Evolutionary conservation across 2,888 invertebrate genomes (phyloP).

Genomic region (Tromatobia lineatoria): DNA sequence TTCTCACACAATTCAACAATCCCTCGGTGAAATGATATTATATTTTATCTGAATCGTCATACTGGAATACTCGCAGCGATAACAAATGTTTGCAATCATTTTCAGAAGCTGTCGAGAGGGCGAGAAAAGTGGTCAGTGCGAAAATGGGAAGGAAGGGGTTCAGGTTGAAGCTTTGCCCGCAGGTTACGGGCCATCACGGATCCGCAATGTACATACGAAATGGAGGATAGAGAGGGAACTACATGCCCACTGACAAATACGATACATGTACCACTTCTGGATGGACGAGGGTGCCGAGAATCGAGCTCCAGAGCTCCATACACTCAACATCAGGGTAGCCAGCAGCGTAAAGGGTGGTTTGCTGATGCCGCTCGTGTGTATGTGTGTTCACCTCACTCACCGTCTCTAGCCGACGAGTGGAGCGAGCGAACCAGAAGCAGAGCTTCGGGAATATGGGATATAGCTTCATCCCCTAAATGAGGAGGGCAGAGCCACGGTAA

Average conservation of each 20-base stretch:
- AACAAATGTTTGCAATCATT: slow-evolving; percentile 78
- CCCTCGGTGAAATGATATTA: slow-evolving; percentile 1
- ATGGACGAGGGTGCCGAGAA: slow-evolving; percentile 48
- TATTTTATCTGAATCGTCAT: background rate
- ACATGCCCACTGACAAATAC: slow-evolving; percentile 78
- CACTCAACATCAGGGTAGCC: slow-evolving; percentile 19
- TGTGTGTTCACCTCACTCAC: slow-evolving; percentile 23
- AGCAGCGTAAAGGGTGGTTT: slow-evolving; percentile 15
- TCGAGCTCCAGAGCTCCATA: slow-evolving; percentile 27
- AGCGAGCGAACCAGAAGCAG: slow-evolving; percentile 43
- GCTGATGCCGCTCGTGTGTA: background rate
- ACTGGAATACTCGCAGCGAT: slow-evolving; percentile 62
- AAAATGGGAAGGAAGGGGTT: slow-evolving; percentile 1
- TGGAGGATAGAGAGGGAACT: slow-evolving; percentile 56
- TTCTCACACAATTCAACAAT: background rate
- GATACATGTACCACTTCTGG: slow-evolving; percentile 79
- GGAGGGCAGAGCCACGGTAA: slow-evolving; percentile 69
- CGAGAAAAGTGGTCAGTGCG: slow-evolving; percentile 8
- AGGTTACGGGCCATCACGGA: slow-evolving; percentile 68
- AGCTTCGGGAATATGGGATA: slow-evolving; percentile 59
- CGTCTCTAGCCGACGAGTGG: background rate
- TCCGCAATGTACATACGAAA: slow-evolving; percentile 77
- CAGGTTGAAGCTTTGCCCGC: slow-evolving; percentile 7
- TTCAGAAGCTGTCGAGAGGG: slow-evolving; percentile 12
- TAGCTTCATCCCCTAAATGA: slow-evolving; percentile 76